Evolutionary conservation across 1,140 invertebrate species (phyloP).

Genomic region (Drosophila persimilis): DNA sequence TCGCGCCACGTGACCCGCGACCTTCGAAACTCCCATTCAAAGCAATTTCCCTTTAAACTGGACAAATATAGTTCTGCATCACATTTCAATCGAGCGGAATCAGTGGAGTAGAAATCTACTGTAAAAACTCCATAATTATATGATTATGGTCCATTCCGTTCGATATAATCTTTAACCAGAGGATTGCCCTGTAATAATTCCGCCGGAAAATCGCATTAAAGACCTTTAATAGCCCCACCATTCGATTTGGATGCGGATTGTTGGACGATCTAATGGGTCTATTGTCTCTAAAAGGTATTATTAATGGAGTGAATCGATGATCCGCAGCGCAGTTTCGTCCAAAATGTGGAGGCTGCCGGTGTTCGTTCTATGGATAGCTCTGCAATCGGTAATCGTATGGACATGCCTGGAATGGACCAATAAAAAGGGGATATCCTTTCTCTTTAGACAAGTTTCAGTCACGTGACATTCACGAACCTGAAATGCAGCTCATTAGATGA

Average conservation of each 20-base stretch:
- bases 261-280: constrained; percentile 15
- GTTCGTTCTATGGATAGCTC: constrained; percentile 17
- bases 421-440: background rate
- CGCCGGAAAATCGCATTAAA: background rate
- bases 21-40: background rate
- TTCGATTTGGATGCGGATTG: constrained; percentile 3
- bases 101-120: no score
- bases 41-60: background rate
- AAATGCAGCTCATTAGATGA: constrained; percentile 24
- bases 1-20: no score
- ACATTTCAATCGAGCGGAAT: no score
- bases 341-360: constrained; percentile 26
- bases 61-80: no score
- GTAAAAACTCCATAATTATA: no score
- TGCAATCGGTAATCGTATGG: constrained; percentile 10
- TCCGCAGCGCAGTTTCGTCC: background rate
- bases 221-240: constrained; percentile 1
- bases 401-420: no score
- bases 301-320: background rate
- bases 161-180: no score
- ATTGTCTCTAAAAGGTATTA: background rate
- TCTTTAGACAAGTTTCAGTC: constrained; percentile 10
- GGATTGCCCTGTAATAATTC: no score
- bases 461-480: constrained; percentile 46
- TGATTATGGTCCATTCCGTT: no score